Base-by-base conservation (phyloP, 2,797 vertebrate species). In the Sparidentex hasta region DNA sequence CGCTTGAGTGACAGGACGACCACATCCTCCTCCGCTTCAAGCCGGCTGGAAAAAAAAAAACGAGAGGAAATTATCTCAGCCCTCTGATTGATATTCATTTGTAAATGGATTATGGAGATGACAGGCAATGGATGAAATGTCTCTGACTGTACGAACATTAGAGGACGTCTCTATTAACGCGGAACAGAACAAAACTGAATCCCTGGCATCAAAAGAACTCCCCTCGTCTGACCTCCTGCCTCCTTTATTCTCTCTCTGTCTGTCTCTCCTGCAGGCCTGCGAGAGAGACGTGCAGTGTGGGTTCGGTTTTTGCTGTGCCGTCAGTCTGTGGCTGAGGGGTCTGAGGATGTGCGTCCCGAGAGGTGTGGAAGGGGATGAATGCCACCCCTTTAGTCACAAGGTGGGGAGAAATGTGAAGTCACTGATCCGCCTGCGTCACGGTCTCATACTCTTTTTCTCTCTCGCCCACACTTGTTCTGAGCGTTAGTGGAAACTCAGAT, bases 381-480 rank as follows among this genome's bases (percentile, higher is more conserved):
- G 98, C 73, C 97, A 98, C 84, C 98, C 97, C 0, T 94, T 94
- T 78, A 98, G 97, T 70, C 96, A 97, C 88, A 98, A 98, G 97
- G 98, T 98, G 92, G 33, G 74, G 1, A 44, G 52, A 86, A 86
- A 81, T 58, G 13, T 67, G 20, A 29, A 46, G 2, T 51, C 50
- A 58, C 68, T 56, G 44, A 80, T 77, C 71, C 80, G 44, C 5
- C 63, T 61, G 41, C 14, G 43, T 76, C 50, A 48, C 61, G 2
- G 8, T 12, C 67, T 46, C 23, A 43, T 13, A 51, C 27, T 11
- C 25, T 11, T 11, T 76, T n/a, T 61, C 9, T 25, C 23, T 68
- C 41, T 66, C 62, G 21, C 57, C 21, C 65, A 73, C 48, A 44
- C 21, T 62, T 68, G 47, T 66, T 68, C 55, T 74, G 51, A 51